Base-by-base conservation (phyloP, 2,113 vertebrate species). In the Lepus americanus region DNA sequence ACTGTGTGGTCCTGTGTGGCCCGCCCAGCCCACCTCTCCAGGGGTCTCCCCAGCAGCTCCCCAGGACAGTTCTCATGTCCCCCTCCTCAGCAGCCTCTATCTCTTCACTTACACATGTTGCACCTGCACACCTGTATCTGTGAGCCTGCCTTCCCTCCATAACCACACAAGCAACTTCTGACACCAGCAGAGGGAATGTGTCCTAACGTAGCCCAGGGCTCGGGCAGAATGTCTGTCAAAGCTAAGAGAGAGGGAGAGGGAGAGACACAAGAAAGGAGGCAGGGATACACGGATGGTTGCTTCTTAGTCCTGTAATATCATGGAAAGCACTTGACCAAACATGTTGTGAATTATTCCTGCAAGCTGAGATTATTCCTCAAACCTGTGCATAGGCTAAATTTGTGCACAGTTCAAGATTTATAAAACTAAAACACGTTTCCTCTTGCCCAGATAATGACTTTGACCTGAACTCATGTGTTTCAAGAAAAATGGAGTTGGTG, bases 361-460 rank as follows among this genome's bases (percentile, higher is more conserved):
- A 80, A 80, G 7, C 61, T 25, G 78, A 44, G 63, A 74, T 85
- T 44, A 82, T 33, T 89, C 77, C 23, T 86, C 80, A 33, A 20
- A 39, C 27, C 36, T 72, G 17, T 44, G 83, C 36, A 89, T 16
- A 76, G 51, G 80, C 79, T 74, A 88, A 22, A 91, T 81, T 23
- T 91, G 61, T 39, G 70, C n/a, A 53, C 31, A n/a, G 25, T 17
- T 76, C 31, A 81, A 93, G 73, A 93, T 22, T 91, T 64, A 82
- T 27, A 27, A 36, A 64, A 91, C 23, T 67, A 93, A 91, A 89
- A 89, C 36, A n/a, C 29, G 14, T 77, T 87, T 49, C 59, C 79
- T 94, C 74, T 79, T 39, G 59, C 69, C 92, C 66, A 92, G 72
- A 59, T 73, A 59, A 85, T 63, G 66, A 91, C 53, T 44, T 64